Evolutionary conservation across 2,113 vertebrate species (phyloP), one percentile per base, ranked within the genome.

Genomic region (Onychostoma macrolepis): DNA sequence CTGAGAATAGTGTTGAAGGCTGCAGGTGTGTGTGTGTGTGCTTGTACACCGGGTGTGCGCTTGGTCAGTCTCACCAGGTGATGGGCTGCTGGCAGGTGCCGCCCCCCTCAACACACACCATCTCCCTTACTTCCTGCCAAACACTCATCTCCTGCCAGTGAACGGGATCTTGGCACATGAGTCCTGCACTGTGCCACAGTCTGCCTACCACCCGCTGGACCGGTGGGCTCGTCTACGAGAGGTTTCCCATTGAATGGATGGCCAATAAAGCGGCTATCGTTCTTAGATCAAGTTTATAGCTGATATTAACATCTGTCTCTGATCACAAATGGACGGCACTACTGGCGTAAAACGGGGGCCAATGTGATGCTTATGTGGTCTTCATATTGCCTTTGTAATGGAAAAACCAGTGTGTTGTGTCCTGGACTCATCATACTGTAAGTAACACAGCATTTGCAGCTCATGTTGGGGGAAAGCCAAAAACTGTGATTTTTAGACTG

Each of bases 41-140:
- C 28, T 79, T 10, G 45, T 81, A 81, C 36, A 81, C 79, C 79
- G 80, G 80, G 61, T 83, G 43, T 83, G 63, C 65, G 53, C 61
- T 69, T 78, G 78, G 80, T 86, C 79, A 85, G 67, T 61, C 69
- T 79, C 80, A 71, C 80, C 65, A 85, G 78, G 69, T 63, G 80
- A 79, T 69, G 61, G 83, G 87, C 87, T 89, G 45, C 85, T 87
- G 87, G 85, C 86, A 82, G 88, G 76, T 86, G 88, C 17, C 36
- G 36, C 85, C 81, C 67, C 80, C 84, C 65, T 76, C 30, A 43
- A 50, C 86, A 69, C 41, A 83, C 80, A 69, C 88, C 84, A 78
- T 83, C 89, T 69, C 48, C 72, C 24, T 50, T 43, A 83, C 63
- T 90, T 89, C 89, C 86, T 90, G 88, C 90, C 90, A 89, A 83